Base-by-base conservation (phyloP, 92 coral and sea anemone species). In the Ricordea florida region DNA sequence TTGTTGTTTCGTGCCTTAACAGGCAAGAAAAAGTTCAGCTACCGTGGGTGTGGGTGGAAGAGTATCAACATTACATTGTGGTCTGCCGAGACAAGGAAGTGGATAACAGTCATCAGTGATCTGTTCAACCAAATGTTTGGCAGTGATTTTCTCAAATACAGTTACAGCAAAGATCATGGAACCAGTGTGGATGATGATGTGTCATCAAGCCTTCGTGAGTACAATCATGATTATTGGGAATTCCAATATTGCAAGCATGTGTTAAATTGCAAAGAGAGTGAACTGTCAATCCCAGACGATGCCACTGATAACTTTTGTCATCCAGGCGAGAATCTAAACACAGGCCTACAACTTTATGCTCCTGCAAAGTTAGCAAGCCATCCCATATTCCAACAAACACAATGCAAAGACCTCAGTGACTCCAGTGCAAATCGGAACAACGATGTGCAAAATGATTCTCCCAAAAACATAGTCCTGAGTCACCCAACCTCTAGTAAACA, bases 21-120 rank as follows among this genome's bases (percentile, higher is more conserved):
- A 32, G 76, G 49, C 16, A 70, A 53, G 23, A 70, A 70, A 11
- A 35, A 1, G 11, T 37, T 70, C 36, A 8, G 17, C 16, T 70
- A 46, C 40, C 34, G 65, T 31, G 78, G 78, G 25, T 70, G 78
- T 70, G 78, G 78, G 8, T 70, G 78, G 78, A 70, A 53, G 33
- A 30, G 38, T 27, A 24, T 30, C 6, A 25, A 29, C 18, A 17
- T 26, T 53, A 37, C 27, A 16, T 13, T 56, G 6, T 76, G 65
- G 51, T 4, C 72, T 17, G 28, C 32, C 6, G 63, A 36, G 24
- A 61, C 21, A 52, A 42, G 61, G 25, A 29, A 7, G 14, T 62
- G 83, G 83, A 27, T 76, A 2, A 0, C 20, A 15, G 46, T 14
- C 28, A 44, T 76, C 21, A 5, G 2, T 20, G 24, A 20, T 17